Evolutionary conservation across 2,113 vertebrate genomes (phyloP).

Genomic region (Aphelocoma coerulescens): DNA sequence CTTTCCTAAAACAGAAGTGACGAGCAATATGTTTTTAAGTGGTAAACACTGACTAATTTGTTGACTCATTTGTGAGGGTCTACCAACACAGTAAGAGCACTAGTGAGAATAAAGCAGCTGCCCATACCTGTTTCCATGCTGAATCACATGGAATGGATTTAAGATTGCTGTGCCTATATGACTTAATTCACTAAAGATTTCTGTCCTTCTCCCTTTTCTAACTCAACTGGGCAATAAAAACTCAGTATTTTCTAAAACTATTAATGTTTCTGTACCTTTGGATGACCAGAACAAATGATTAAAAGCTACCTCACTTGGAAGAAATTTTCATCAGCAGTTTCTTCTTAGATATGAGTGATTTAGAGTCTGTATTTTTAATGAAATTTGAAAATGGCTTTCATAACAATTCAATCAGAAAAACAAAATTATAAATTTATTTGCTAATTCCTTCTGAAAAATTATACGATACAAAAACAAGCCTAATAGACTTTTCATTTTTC

Average conservation of each 20-base stretch:
- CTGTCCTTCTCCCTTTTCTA: neutral
- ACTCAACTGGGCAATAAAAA: neutral
- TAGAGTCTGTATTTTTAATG: neutral
- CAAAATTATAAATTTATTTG: neutral
- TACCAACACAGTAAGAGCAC: neutral
- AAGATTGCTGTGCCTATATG: neutral
- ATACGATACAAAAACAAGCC: neutral
- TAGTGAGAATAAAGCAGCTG: neutral
- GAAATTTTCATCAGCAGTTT: neutral
- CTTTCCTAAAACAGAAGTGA: neutral
- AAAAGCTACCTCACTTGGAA: neutral
- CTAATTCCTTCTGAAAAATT: neutral
- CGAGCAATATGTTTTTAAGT: neutral
- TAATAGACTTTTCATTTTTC: neutral
- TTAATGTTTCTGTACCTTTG: neutral
- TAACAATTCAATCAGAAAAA: neutral
- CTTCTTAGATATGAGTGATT: neutral
- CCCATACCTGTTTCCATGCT: neutral
- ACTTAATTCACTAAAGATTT: neutral
- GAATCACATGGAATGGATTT: neutral
- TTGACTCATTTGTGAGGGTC: neutral
- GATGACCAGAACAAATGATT: neutral
- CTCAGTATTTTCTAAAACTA: neutral
- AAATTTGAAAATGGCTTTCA: neutral
- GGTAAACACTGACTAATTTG: neutral